A percentile compares a stretch with the other conserved stretches of the same genome.
phyloP scores from a whole-genome alignment of 2,113 vertebrate species.

The Acrocephalus kingi region DNA sequence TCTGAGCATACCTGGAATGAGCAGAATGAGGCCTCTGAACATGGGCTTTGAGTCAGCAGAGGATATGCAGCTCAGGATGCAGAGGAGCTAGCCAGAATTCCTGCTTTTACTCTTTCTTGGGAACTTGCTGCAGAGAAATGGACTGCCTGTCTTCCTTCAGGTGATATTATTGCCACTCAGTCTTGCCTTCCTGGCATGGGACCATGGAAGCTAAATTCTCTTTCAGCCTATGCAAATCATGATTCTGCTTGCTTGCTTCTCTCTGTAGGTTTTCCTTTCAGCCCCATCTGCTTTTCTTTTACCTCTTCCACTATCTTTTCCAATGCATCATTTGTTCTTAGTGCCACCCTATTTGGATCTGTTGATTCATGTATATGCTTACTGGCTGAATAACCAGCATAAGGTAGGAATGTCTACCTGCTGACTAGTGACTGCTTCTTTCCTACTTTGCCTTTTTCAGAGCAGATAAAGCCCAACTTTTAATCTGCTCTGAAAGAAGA shows the following conservation, averaged over 20 bases:
- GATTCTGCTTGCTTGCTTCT: neutral
- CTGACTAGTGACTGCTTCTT: neutral
- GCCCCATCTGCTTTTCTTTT: neutral
- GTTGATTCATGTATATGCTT: neutral
- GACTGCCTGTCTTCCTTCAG: neutral
- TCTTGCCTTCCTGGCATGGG: neutral
- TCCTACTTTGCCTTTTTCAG: neutral
- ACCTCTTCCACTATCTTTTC: neutral
- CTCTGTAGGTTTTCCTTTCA: neutral
- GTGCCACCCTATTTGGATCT: rapidly evolving
- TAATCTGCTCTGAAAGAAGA: neutral
- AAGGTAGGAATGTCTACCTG: neutral
- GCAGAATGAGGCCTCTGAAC: neutral
- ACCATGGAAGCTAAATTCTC: neutral
- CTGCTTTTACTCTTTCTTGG: neutral
- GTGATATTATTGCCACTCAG: neutral
- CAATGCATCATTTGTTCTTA: rapidly evolving
- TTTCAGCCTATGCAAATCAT: neutral
- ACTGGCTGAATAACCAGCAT: neutral
- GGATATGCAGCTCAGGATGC: rapidly evolving
- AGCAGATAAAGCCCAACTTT: neutral
- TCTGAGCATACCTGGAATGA: neutral
- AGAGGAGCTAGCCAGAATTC: neutral
- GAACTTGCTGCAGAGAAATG: neutral
- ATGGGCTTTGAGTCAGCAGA: neutral